phyloP scores from a whole-genome alignment of 2,113 vertebrate species.

The Aptenodytes patagonicus region DNA sequence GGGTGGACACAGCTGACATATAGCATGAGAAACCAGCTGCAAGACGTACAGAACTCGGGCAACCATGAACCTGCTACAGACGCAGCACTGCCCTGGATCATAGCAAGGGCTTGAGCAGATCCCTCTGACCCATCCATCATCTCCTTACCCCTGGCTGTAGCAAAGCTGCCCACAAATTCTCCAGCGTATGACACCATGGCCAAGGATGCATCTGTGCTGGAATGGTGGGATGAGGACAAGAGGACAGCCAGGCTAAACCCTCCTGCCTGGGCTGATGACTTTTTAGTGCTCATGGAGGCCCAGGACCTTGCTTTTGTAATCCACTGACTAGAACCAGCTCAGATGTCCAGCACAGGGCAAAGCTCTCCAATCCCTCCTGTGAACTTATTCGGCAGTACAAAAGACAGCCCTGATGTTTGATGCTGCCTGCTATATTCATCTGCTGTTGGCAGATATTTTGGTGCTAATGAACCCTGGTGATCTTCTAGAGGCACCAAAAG shows the following conservation, averaged over 20 bases:
- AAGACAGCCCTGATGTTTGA: background rate
- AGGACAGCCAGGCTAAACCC: background rate
- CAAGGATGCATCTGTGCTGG: background rate
- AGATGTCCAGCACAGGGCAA: background rate
- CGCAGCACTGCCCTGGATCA: background rate
- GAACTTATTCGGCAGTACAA: background rate
- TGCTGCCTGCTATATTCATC: background rate
- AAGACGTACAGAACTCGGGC: fast-evolving
- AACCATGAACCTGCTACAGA: background rate
- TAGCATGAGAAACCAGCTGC: background rate
- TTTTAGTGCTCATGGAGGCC: background rate
- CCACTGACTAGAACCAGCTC: background rate
- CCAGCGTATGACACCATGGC: fast-evolving
- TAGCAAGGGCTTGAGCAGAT: background rate
- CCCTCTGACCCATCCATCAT: background rate
- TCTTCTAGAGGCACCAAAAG: background rate
- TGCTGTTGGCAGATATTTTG: background rate
- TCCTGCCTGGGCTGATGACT: background rate
- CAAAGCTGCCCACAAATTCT: background rate
- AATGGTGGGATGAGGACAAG: background rate
- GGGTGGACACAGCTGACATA: fast-evolving
- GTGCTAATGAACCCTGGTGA: background rate
- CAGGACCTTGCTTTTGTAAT: background rate
- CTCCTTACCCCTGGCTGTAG: background rate
- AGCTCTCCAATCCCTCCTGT: background rate